Conservation (phyloP, 2,113 vertebrate genomes). For the Platysternon megacephalum region DNA sequence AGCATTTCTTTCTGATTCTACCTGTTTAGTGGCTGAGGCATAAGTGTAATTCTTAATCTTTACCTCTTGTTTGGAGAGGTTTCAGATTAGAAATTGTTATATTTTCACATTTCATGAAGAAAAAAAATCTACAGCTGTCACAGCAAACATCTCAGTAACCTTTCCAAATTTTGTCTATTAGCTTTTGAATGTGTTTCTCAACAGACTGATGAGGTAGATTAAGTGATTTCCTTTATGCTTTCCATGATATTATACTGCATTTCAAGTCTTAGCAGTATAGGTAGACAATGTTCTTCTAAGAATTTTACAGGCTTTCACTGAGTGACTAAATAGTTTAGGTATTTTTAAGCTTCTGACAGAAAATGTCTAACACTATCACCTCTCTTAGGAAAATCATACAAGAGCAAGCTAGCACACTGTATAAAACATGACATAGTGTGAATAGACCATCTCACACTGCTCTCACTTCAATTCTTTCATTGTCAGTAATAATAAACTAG, state of each 20-base stretch:
- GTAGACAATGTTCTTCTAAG: not conserved
- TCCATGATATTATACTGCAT: not conserved
- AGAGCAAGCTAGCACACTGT: not conserved
- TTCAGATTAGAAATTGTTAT: not conserved
- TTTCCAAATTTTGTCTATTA: not conserved
- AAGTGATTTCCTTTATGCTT: not conserved
- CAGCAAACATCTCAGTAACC: not conserved
- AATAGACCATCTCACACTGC: not conserved
- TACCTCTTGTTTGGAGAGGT: not conserved
- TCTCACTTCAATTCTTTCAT: constrained; percentile 14
- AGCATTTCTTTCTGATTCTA: not conserved
- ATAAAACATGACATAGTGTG: constrained; percentile 2
- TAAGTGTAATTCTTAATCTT: not conserved
- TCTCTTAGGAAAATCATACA: not conserved
- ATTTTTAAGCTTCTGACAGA: not conserved
- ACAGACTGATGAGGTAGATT: not conserved
- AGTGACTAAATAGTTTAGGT: not conserved
- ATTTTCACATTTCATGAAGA: not conserved
- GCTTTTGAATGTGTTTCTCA: not conserved
- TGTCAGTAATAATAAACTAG: constrained; percentile 2
- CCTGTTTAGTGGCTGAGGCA: not conserved
- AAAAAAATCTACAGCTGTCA: not conserved
- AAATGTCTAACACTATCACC: not conserved
- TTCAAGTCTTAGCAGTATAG: not conserved
- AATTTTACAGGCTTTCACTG: not conserved